A percentile compares a stretch with the other conserved stretches of the same genome.
Evolutionary conservation across 2,113 vertebrate species (phyloP).

Genomic region (Cisticola juncidis): DNA sequence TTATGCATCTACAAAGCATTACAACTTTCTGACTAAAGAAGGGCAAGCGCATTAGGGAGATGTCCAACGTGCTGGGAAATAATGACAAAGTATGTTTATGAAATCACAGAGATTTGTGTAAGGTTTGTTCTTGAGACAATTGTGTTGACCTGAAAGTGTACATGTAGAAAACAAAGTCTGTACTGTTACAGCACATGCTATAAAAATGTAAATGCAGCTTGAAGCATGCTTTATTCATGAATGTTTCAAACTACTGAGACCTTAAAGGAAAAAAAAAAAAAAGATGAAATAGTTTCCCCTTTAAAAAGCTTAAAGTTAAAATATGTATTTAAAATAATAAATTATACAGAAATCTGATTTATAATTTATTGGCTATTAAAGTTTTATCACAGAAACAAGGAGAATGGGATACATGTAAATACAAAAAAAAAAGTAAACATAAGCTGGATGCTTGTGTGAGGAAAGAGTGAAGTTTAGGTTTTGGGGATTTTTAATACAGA

Average conservation of each 20-base stretch:
- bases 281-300: slow-evolving; percentile 62
- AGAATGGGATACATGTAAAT: slow-evolving; percentile 67
- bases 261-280: slow-evolving; percentile 67
- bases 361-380: slow-evolving; percentile 77
- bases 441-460: not conserved
- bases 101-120: slow-evolving; percentile 55
- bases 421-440: slow-evolving; percentile 53
- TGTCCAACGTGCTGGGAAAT: slow-evolving; percentile 43
- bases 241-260: slow-evolving; percentile 69
- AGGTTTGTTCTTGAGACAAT: slow-evolving; percentile 65
- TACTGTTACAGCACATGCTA: slow-evolving; percentile 63
- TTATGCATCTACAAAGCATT: not conserved
- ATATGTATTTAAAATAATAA: slow-evolving; percentile 79
- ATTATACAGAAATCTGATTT: slow-evolving; percentile 74
- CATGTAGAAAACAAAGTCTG: slow-evolving; percentile 65
- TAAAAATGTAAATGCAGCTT: slow-evolving; percentile 75
- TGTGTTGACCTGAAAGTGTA: slow-evolving; percentile 58
- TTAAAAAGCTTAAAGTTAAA: slow-evolving; percentile 75
- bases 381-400: slow-evolving; percentile 76
- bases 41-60: not conserved
- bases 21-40: not conserved
- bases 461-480: not conserved
- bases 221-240: slow-evolving; percentile 77
- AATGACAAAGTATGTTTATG: slow-evolving; percentile 55
- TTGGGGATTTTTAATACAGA: not conserved